phyloP scores from a whole-genome alignment of 2,888 invertebrate genomes.

The Lysandra bellargus region DNA sequence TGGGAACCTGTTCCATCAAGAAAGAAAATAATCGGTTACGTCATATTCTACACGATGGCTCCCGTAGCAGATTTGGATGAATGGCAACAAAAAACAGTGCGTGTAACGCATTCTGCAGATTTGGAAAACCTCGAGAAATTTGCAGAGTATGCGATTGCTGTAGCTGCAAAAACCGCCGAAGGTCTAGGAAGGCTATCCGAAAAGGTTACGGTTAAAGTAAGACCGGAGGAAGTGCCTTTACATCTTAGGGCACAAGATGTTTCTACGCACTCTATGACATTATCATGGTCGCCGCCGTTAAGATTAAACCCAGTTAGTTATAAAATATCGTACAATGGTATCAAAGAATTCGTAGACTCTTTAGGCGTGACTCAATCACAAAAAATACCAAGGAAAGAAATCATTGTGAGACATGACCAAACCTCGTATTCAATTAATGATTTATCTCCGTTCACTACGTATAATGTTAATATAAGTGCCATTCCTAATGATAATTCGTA shows the following conservation, averaged over 20 bases:
- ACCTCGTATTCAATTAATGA: slow-evolving; percentile 91
- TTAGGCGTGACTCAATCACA: slow-evolving; percentile 95
- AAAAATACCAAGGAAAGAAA: slow-evolving; percentile 86
- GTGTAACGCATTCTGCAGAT: slow-evolving; percentile 93
- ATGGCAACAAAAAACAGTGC: slow-evolving; percentile 93
- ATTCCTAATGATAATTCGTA: slow-evolving; percentile 91
- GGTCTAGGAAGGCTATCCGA: slow-evolving; percentile 93
- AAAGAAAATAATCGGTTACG: slow-evolving; percentile 91
- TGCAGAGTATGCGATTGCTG: slow-evolving; percentile 94
- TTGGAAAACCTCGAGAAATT: slow-evolving; percentile 93
- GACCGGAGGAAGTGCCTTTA: slow-evolving; percentile 95
- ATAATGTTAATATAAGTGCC: slow-evolving; percentile 95
- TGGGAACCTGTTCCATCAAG: slow-evolving; percentile 94
- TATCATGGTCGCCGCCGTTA: slow-evolving; percentile 95
- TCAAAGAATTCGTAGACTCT: slow-evolving; percentile 96
- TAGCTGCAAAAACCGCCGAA: slow-evolving; percentile 90
- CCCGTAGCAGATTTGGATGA: slow-evolving; percentile 95
- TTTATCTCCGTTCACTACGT: slow-evolving; percentile 95
- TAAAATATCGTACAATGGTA: slow-evolving; percentile 94
- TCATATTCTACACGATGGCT: slow-evolving; percentile 95
- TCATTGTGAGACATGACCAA: slow-evolving; percentile 85
- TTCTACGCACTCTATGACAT: slow-evolving; percentile 95
- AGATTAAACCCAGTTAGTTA: slow-evolving; percentile 93
- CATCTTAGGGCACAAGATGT: slow-evolving; percentile 93
- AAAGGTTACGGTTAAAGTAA: slow-evolving; percentile 93